Percentiles rank a stretch among this genome's conserved stretches.
Evolutionary conservation across 2,888 invertebrate genomes (phyloP).

Genomic region (Auanema sp.): DNA sequence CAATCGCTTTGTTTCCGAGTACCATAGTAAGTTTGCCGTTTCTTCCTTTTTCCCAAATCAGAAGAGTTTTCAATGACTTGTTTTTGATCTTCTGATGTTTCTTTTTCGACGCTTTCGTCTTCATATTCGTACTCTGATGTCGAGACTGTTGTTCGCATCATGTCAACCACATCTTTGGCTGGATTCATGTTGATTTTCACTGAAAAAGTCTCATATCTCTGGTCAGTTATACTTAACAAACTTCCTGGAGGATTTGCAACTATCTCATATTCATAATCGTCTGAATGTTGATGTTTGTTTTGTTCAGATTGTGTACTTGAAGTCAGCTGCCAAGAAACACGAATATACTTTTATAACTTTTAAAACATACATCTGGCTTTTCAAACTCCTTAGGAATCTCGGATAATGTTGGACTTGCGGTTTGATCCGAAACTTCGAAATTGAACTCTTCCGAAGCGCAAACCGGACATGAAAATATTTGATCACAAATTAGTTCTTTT

Average conservation of each 20-base stretch:
- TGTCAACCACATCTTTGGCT: slow-evolving; percentile 5
- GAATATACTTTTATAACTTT: no score
- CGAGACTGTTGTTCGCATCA: background rate
- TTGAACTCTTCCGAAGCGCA: slow-evolving; percentile 7
- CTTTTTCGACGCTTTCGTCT: slow-evolving; percentile 1
- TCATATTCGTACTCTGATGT: slow-evolving; percentile 16
- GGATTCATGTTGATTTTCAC: slow-evolving; percentile 20
- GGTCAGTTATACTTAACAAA: slow-evolving; percentile 4
- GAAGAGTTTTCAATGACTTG: no score
- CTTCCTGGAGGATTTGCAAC: slow-evolving; percentile 21
- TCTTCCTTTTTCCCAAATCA: no score
- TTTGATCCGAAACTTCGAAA: slow-evolving; percentile 1
- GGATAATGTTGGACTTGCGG: no score
- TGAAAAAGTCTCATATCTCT: slow-evolving; percentile 6
- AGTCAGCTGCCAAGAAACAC: no score
- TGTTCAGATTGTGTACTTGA: no score
- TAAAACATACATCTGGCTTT: no score
- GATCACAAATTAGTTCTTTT: slow-evolving; percentile 12
- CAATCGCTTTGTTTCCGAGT: no score
- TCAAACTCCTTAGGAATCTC: no score
- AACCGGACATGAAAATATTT: slow-evolving; percentile 22
- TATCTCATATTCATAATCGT: slow-evolving; percentile 25
- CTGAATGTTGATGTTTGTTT: background rate
- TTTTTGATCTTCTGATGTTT: no score
- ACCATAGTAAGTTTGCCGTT: no score